Evolutionary conservation across 2,113 vertebrate genomes (phyloP).

Genomic region (Orycteropus afer): DNA sequence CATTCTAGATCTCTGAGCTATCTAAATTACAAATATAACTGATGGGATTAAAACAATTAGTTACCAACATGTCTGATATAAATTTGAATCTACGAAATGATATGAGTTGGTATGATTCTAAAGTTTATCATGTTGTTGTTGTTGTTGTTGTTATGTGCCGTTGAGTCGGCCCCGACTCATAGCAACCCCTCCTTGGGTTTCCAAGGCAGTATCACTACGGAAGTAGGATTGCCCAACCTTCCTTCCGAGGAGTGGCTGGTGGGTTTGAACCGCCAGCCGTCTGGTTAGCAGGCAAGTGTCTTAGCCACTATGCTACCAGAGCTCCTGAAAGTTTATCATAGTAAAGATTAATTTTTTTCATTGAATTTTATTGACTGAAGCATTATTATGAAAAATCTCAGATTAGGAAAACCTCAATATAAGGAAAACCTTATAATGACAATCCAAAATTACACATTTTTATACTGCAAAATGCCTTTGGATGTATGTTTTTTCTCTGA

Average conservation of each 20-base stretch:
- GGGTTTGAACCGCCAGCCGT: no score
- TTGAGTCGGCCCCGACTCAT: no score
- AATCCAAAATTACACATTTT: neutral
- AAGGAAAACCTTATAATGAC: neutral
- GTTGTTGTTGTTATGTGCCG: no score
- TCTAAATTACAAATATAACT: constrained; percentile 3
- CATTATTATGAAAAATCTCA: neutral
- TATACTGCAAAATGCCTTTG: neutral
- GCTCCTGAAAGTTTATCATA: neutral
- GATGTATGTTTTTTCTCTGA: neutral
- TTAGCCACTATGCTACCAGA: no score
- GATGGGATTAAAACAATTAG: neutral
- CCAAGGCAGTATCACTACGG: no score
- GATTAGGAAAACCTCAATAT: constrained; percentile 14
- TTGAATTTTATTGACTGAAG: constrained; percentile 29
- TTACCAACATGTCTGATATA: neutral
- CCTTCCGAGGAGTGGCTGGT: no score
- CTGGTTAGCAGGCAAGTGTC: no score
- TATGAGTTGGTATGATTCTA: neutral
- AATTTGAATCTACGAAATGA: constrained; percentile 32
- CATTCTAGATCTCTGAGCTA: constrained; percentile 21
- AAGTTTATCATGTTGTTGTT: neutral
- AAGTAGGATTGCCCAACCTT: no score
- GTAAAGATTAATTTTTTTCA: constrained; percentile 11
- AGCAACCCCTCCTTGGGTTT: no score